These are phyloP conservation scores for Coelinius sp. DNA, from an alignment of 2,888 invertebrate genomes.

Conservation along the genomic window DNA sequence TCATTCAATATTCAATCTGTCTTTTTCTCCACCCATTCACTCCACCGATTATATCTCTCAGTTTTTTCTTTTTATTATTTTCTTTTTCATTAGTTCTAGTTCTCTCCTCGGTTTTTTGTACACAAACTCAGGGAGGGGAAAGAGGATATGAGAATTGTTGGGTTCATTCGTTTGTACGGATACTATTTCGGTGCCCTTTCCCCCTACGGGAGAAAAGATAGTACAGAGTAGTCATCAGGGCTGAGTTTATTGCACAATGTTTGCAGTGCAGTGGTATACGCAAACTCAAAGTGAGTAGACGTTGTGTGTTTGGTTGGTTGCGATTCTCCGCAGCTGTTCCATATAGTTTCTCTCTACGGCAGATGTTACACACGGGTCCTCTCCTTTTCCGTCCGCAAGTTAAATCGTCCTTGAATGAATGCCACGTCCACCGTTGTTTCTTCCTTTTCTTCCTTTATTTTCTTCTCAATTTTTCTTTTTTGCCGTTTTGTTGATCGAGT, in stretches of 20 bases:
- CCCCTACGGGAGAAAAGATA: not conserved
- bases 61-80: too few species aligned
- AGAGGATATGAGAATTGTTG: constrained; percentile 13
- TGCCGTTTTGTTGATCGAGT: constrained; percentile 23
- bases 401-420: constrained; percentile 44
- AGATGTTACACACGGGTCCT: constrained; percentile 59
- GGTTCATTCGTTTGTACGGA: constrained; percentile 6
- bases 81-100: not conserved
- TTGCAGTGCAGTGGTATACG: constrained; percentile 43
- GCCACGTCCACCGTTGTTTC: constrained; percentile 13
- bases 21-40: not conserved
- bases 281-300: constrained; percentile 45
- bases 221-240: constrained; percentile 34
- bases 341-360: constrained; percentile 57
- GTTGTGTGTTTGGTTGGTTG: constrained; percentile 42
- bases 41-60: not conserved
- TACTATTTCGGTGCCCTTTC: constrained; percentile 17
- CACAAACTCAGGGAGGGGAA: not conserved
- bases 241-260: constrained; percentile 49
- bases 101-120: not conserved
- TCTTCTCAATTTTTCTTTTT: constrained; percentile 40
- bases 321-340: constrained; percentile 60
- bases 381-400: constrained; percentile 51
- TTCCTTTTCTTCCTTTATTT: not conserved
- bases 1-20: not conserved